A percentile compares a stretch with the other conserved stretches of the same genome.
Evolutionary conservation across 1,140 invertebrate species (phyloP).

Genomic region (Carposina sasakii): DNA sequence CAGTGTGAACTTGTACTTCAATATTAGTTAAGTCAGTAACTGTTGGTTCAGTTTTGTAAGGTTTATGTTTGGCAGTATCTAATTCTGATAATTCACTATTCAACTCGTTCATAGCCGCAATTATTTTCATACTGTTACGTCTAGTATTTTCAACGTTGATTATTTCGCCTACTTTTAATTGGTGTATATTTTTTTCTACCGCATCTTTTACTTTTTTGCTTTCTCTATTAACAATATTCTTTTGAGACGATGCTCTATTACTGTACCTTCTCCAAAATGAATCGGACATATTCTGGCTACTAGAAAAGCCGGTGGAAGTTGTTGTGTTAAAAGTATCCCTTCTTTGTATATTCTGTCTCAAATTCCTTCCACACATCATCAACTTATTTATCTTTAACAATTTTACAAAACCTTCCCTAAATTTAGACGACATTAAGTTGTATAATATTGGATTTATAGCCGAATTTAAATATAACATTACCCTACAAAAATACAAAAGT

Average conservation of each 20-base stretch:
- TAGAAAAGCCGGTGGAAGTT: conserved; percentile 68
- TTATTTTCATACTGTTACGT: conserved; percentile 69
- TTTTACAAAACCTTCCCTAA: conserved; percentile 85
- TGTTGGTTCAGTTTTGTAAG: not conserved
- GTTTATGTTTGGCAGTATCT: not conserved
- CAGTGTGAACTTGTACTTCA: conserved; percentile 45
- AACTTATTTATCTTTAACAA: conserved; percentile 71
- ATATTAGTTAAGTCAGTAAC: conserved; percentile 17
- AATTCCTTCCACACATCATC: conserved; percentile 56
- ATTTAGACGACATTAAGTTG: conserved; percentile 93
- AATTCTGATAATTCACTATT: conserved; percentile 29
- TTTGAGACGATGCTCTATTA: conserved; percentile 63
- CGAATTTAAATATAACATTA: conserved; percentile 92
- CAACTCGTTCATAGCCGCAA: conserved; percentile 56
- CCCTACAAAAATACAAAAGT: conserved; percentile 87
- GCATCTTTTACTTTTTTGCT: conserved; percentile 55
- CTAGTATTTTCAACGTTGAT: conserved; percentile 63
- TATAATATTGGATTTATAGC: conserved; percentile 93
- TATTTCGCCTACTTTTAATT: conserved; percentile 59
- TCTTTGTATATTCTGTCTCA: conserved; percentile 66
- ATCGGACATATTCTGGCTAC: conserved; percentile 66
- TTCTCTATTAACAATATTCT: conserved; percentile 51
- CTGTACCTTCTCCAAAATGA: conserved; percentile 71
- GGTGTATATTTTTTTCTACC: conserved; percentile 40
- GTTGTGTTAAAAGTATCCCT: conserved; percentile 70